Evolutionary conservation across 2,797 vertebrate genomes (phyloP).

Genomic region (Chaetophractus vellerosus): DNA sequence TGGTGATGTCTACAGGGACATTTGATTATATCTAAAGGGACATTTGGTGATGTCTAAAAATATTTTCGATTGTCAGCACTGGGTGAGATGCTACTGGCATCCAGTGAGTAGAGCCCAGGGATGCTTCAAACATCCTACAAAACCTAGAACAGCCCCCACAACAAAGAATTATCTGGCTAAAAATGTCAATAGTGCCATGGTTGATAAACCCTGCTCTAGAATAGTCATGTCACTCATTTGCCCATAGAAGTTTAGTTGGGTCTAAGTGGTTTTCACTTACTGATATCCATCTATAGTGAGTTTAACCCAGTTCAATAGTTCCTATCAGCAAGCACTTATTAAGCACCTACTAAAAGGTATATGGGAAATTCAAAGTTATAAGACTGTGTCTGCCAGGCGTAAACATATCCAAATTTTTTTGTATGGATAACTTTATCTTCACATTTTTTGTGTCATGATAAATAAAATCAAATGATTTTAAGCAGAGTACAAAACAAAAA

Average conservation of each 20-base stretch:
- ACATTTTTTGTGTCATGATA: background rate
- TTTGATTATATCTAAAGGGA: background rate
- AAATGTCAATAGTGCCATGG: background rate
- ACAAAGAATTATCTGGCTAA: background rate
- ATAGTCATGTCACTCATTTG: background rate
- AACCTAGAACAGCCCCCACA: background rate
- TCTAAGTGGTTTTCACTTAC: background rate
- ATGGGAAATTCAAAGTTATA: background rate
- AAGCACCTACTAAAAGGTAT: background rate
- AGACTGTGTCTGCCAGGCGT: background rate
- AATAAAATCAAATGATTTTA: constrained; percentile 27
- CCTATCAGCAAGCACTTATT: background rate
- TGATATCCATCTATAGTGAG: background rate
- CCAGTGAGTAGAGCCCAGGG: background rate
- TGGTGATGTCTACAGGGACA: background rate
- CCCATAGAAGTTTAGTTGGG: background rate
- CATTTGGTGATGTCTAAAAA: background rate
- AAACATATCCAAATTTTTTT: background rate
- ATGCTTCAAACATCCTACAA: background rate
- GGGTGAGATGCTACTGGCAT: background rate
- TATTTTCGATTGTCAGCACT: background rate
- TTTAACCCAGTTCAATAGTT: background rate
- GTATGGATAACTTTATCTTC: background rate
- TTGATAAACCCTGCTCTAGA: background rate
- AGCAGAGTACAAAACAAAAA: background rate